These are phyloP conservation scores for Bolinopsis microptera DNA, from an alignment of 37 sponge, comb jelly and placozoan genomes.

Conservation along the genomic window DNA sequence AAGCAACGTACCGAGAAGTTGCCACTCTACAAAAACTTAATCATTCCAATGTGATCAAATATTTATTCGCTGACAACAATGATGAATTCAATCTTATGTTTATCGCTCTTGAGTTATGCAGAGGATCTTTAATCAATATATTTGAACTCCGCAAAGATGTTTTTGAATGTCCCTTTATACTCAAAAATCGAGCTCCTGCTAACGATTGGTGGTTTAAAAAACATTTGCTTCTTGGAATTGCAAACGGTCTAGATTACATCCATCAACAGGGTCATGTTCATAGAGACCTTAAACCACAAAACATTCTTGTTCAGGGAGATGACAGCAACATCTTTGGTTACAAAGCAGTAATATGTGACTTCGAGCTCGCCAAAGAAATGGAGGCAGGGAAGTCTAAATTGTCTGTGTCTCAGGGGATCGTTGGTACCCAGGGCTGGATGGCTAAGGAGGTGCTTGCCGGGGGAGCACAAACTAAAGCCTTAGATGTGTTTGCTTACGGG, in stretches of 20 bases:
- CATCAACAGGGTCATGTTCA: not conserved
- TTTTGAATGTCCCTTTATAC: no score
- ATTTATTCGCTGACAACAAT: not conserved
- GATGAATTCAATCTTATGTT: no score
- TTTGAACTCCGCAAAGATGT: no score
- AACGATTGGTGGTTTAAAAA: no score
- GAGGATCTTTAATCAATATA: no score
- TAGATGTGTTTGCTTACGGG: not conserved
- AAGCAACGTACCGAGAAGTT: not conserved
- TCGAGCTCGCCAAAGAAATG: not conserved
- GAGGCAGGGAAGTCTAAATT: not conserved
- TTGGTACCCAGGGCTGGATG: not conserved
- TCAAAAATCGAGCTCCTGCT: not conserved
- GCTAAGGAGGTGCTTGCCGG: not conserved
- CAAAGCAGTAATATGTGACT: not conserved
- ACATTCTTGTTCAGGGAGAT: not conserved
- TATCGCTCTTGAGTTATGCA: no score
- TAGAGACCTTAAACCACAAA: no score
- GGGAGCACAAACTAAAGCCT: not conserved
- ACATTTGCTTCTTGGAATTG: not conserved
- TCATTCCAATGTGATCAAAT: slow-evolving; percentile 8
- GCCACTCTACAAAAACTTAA: not conserved
- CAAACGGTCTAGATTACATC: not conserved
- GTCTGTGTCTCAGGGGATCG: not conserved
- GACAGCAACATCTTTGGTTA: not conserved